phyloP scores from a whole-genome alignment of 2,113 vertebrate genomes.

The Nannobrachium achirus region DNA sequence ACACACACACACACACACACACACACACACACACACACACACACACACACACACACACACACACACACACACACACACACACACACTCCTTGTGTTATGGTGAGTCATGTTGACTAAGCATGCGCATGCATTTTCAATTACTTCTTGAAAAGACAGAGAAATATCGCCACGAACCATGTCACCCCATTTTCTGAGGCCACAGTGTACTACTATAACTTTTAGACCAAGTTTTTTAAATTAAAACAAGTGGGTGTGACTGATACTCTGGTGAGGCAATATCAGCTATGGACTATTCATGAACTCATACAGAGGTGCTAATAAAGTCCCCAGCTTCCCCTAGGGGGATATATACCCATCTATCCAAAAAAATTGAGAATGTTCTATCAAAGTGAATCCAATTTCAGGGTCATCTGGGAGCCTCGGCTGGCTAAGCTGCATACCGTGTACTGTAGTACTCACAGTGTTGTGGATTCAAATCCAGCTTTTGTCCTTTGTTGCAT shows the following conservation, averaged over 20 bases:
- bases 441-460: neutral
- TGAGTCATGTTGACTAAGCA: too few species aligned
- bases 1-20: conserved; percentile 15
- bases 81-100: neutral
- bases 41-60: conserved; percentile 4
- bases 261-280: too few species aligned
- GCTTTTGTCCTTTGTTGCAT: neutral
- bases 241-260: too few species aligned
- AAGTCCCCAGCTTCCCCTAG: neutral
- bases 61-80: conserved; percentile 18
- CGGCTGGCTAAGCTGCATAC: neutral
- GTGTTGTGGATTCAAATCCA: neutral
- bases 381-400: neutral
- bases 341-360: too few species aligned
- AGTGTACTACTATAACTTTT: too few species aligned
- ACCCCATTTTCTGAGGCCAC: too few species aligned
- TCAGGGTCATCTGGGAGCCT: neutral
- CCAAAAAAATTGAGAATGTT: conserved; percentile 10
- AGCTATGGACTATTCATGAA: too few species aligned
- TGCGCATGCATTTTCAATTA: too few species aligned
- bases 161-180: too few species aligned
- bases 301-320: too few species aligned
- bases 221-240: too few species aligned
- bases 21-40: conserved; percentile 15
- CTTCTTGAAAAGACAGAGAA: too few species aligned